phyloP scores from a whole-genome alignment of 2,888 invertebrate species.

The Pollenia griseotomentosa region DNA sequence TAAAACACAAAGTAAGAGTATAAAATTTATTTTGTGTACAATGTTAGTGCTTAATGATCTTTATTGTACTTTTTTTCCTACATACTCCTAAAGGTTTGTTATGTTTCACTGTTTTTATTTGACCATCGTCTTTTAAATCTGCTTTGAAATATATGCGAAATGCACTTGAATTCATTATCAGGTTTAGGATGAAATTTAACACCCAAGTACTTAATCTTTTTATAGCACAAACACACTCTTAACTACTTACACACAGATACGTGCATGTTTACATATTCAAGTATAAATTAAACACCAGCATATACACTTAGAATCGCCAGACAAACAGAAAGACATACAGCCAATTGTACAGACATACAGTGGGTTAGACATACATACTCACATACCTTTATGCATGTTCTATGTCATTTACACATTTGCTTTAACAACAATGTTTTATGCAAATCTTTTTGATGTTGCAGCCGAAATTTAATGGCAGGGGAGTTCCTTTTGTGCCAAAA shows the following conservation, averaged over 20 bases:
- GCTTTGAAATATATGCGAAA: constrained; percentile 61
- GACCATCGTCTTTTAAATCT: constrained; percentile 32
- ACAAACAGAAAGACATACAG: constrained; percentile 30
- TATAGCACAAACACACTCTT: constrained; percentile 38
- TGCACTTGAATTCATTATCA: constrained; percentile 74
- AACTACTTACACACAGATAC: constrained; percentile 4
- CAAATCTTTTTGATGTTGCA: constrained; percentile 70
- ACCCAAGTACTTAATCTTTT: constrained; percentile 73
- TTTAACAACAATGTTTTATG: constrained; percentile 67
- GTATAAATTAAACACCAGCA: constrained; percentile 61
- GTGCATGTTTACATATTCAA: constrained; percentile 8
- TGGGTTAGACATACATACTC: background rate
- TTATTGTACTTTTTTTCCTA: constrained; percentile 11
- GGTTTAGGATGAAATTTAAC: constrained; percentile 73
- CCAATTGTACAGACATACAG: constrained; percentile 17
- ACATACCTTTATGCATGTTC: constrained; percentile 21
- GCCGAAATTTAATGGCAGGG: constrained; percentile 38
- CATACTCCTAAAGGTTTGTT: background rate
- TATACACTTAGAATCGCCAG: background rate
- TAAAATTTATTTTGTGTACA: constrained; percentile 1
- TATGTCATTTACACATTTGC: constrained; percentile 68
- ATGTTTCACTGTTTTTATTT: background rate
- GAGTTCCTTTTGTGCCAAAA: constrained; percentile 2
- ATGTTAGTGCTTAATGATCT: constrained; percentile 56
- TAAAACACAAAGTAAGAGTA: constrained; percentile 12